Base-by-base conservation (phyloP, 2,797 vertebrate species). In the Crocodylus rhombifer region DNA sequence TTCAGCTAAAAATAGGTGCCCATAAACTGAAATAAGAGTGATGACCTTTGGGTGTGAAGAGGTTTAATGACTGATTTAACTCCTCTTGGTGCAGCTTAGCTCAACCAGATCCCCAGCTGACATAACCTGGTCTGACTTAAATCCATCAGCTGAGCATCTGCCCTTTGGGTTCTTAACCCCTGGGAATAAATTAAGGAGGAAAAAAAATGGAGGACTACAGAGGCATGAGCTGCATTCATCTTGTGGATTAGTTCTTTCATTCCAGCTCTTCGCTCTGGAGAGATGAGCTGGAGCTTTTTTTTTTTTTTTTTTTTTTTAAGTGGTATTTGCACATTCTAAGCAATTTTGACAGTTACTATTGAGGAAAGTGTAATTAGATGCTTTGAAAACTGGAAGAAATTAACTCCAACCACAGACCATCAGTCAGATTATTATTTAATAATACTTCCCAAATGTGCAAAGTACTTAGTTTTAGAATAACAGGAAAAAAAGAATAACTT, bases 381-480 rank as follows among this genome's bases (percentile, higher is more conserved):
- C 95, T 90, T 85, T 14, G 73, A 85, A 95, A 88, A 94, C 95
- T 94, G 96, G 94, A 96, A 97, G 94, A 95, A 97, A 95, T 94
- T 81, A 93, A 89, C 94, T 93, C 83, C 21, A 2, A 87, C 91
- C 95, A 80, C 93, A 95, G 95, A 80, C 89, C 9, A 18, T 83
- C 91, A 92, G 85, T 89, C 95, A 86, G 85, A 61, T 91, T 91
- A 67, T 78, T 88, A 91, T 90, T 96, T 95, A 93, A 94, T 96
- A 94, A 95, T 86, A 94, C 93, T 92, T 96, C 95, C 95, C 96
- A 93, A 96, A 94, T 87, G 97, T 84, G 88, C 82, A 89, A 95
- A 96, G 94, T n/a, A 94, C 96, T 97, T 96, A 55, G 78, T 88
- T 95, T 91, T 93, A 80, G 88, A 95, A 94, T 94, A 95, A 97